Conservation (phyloP, 2,113 vertebrate genomes). For the Larimichthys polyactis region DNA sequence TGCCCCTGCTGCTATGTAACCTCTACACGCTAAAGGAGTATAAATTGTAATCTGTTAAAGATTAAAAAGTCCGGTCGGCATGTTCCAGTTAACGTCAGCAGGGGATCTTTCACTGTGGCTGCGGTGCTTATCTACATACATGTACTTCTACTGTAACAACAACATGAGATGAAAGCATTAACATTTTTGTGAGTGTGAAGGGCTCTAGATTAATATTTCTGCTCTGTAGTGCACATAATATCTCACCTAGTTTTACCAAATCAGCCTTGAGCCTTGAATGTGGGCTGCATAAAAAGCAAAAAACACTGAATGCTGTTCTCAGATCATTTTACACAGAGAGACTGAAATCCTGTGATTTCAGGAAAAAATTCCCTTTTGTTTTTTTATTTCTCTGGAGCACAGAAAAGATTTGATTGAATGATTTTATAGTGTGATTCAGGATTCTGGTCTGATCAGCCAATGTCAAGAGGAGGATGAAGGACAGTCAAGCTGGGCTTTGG, state of each 20-base stretch:
- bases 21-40: not conserved
- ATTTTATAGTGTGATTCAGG: not conserved
- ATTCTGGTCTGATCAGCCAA: not conserved
- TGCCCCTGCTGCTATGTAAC: not conserved
- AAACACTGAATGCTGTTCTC: not conserved
- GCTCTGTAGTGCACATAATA: not conserved
- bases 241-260: not conserved
- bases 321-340: too few species aligned
- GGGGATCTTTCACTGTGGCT: not conserved
- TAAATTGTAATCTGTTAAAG: slow-evolving; percentile 6
- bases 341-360: not conserved
- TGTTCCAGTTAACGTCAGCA: slow-evolving; percentile 6
- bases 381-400: not conserved
- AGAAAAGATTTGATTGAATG: not conserved
- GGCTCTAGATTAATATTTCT: slow-evolving; percentile 7
- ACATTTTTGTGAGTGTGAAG: not conserved
- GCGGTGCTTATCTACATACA: not conserved
- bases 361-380: not conserved
- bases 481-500: not conserved
- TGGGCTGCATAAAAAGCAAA: not conserved
- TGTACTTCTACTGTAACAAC: not conserved
- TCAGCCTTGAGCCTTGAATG: not conserved
- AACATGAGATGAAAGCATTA: slow-evolving; percentile 23
- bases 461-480: not conserved
- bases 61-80: not conserved